Evolutionary conservation across 1,140 invertebrate species (phyloP), one percentile per base, ranked within the genome.

Genomic region (Adoxophyes honmai): DNA sequence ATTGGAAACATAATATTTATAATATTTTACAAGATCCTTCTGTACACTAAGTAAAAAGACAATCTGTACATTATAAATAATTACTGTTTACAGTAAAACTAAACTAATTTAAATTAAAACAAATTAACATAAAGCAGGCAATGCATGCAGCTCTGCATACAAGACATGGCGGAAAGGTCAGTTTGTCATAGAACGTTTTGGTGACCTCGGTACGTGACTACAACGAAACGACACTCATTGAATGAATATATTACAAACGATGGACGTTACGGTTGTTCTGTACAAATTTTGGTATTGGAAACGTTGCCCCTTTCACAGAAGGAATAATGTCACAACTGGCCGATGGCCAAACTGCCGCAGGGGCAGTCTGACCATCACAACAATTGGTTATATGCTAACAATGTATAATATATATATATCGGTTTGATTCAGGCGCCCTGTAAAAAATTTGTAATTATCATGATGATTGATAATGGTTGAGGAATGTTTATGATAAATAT

Each of bases 1-100:
- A 92, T 91, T 88, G 90, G 90, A 93, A 93, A 92, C 86, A 90
- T 91, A 92, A 91, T 90, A 85, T 91, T 90, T 82, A 90, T 88
- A 75, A 84, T 92, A 92, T 91, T 90, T 91, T 90, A 89, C 86
- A 90, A 82, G 76, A 82, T 78, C 82, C 73, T 75, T 89, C 84
- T 90, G 87, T 90, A 89, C 86, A 90, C 78, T 88, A 86, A 80
- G 75, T 76, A 86, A 76, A 86, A 82, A 79, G 67, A 80, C 68
- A 81, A 87, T 82, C 83, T 87, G 83, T 86, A 89, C 83, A 87
- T 86, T 60, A 65, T 66, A 60, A 48, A 73, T 76, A 75, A 77
- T 76, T 89, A 90, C 81, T 88, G 83, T 87, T 73, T 88, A 89
- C 88, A 89, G 76, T 82, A 70, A 64, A 90, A 87, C 86, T 89